Conservation (phyloP, 2,888 invertebrate genomes). For the Rhodophaea formosa region DNA sequence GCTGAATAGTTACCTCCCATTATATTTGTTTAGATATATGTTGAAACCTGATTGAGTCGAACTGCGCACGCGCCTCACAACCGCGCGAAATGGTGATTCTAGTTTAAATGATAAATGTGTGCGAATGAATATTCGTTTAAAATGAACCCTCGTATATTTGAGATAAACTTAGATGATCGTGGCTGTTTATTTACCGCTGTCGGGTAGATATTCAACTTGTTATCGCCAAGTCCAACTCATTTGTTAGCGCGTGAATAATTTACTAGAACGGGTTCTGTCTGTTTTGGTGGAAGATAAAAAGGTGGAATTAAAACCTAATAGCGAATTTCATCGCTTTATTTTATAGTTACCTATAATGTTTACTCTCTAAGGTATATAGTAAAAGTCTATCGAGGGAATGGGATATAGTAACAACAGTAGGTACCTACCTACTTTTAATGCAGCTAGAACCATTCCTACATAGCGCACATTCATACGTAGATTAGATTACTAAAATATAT, state of each 20-base stretch:
- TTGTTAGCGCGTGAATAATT: background rate
- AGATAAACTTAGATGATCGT: conserved; percentile 40
- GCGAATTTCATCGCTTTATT: too few relatives aligned
- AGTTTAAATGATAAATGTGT: conserved; percentile 56
- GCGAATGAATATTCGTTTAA: conserved; percentile 19
- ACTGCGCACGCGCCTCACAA: conserved; percentile 70
- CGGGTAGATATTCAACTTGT: conserved; percentile 7
- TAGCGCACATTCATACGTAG: too few relatives aligned
- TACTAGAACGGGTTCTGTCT: background rate
- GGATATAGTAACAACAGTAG: too few relatives aligned
- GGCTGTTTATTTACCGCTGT: conserved; percentile 9
- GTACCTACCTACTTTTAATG: background rate
- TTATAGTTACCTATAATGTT: too few relatives aligned
- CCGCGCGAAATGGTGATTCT: conserved; percentile 63
- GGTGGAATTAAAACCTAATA: too few relatives aligned
- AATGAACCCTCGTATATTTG: conserved; percentile 28
- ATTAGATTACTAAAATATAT: too few relatives aligned
- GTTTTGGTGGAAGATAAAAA: background rate
- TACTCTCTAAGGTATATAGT: too few relatives aligned
- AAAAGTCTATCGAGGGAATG: too few relatives aligned
- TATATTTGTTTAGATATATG: conserved; percentile 43
- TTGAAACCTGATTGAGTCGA: conserved; percentile 39
- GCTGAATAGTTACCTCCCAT: conserved; percentile 90
- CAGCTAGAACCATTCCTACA: too few relatives aligned
- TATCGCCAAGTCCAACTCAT: background rate